phyloP scores from a whole-genome alignment of 2,797 vertebrate genomes.

The Rhincodon typus region DNA sequence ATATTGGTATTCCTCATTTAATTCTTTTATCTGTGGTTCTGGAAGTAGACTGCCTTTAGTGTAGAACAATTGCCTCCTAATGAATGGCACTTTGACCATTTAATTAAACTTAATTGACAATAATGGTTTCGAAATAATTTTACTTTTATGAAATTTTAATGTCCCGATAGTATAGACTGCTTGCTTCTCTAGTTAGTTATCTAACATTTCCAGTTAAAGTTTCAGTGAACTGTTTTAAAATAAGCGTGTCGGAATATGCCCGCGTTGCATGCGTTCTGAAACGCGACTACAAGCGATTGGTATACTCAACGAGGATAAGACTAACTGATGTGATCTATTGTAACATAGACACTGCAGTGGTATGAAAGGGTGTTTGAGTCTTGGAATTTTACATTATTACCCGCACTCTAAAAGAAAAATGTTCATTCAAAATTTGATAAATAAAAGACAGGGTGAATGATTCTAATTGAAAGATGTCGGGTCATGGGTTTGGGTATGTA shows the following conservation, averaged over 20 bases:
- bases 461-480: not conserved
- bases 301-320: not conserved
- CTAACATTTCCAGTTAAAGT: not conserved
- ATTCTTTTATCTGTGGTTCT: not conserved
- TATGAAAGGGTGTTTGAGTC: not conserved
- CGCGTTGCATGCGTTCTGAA: not conserved
- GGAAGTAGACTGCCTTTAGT: not conserved
- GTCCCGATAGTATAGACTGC: not conserved
- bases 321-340: not conserved
- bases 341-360: not conserved
- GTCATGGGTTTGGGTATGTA: not conserved
- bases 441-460: not conserved
- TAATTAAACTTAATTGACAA: constrained; percentile 25
- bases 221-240: not conserved
- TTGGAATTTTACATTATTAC: not conserved
- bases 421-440: not conserved
- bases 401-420: not conserved
- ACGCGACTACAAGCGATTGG: not conserved
- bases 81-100: constrained; percentile 14
- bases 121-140: constrained; percentile 15
- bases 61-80: not conserved
- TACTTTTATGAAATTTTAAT: not conserved
- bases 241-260: not conserved
- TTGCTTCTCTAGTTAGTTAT: not conserved
- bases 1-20: not conserved